A percentile compares a stretch with the other conserved stretches of the same genome.
These are phyloP conservation scores for Manis crassicaudata DNA, from an alignment of 2,797 vertebrate species.

Conservation along the genomic window DNA sequence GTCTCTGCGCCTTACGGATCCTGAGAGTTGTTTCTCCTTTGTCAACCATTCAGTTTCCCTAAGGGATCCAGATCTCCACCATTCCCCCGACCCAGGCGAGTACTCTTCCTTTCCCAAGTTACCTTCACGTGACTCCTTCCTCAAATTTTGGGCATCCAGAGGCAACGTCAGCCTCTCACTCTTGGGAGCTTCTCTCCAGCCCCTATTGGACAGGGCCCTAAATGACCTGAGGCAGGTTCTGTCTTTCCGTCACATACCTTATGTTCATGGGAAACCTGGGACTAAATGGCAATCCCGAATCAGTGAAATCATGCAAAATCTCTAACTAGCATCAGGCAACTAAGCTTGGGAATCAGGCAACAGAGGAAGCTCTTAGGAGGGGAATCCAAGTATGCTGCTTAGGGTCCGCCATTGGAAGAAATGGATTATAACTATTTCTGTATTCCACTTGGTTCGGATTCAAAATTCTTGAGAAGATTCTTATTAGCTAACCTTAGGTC, in stretches of 20 bases:
- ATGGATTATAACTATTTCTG: neutral
- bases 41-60: neutral
- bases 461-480: neutral
- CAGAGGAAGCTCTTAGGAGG: neutral
- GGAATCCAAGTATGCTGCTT: neutral
- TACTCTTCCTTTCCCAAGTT: neutral
- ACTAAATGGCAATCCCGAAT: neutral
- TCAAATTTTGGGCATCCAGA: neutral
- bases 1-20: neutral
- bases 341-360: neutral
- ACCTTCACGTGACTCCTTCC: neutral
- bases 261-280: neutral
- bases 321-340: neutral
- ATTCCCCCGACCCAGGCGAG: neutral
- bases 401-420: neutral
- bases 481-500: neutral
- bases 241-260: neutral
- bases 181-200: neutral
- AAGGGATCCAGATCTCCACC: neutral
- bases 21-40: neutral
- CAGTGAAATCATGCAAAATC: neutral
- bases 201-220: rapidly evolving
- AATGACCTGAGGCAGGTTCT: neutral
- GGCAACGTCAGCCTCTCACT: neutral
- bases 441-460: neutral